Evolutionary conservation across 2,888 invertebrate species (phyloP), one percentile per base, ranked within the genome.

Genomic region (Scaptomyza cyrtandrae): DNA sequence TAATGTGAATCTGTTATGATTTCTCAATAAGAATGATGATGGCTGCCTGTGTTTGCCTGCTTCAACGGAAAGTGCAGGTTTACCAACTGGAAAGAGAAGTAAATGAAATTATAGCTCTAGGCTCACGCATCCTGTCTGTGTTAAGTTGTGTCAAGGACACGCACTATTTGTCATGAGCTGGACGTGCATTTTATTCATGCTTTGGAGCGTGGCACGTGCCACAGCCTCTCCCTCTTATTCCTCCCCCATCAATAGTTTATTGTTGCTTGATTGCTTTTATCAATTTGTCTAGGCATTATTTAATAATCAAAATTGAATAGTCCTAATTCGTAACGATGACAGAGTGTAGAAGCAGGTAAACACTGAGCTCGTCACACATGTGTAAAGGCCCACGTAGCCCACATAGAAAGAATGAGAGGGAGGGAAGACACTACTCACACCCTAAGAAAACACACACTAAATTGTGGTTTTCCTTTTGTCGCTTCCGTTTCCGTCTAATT

Each of bases 401-500:
- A 27, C 54, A 24, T 24, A 24, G 24, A 24, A 49, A 9, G 14
- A 2, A 3, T 2, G 7, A 7, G 7, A 9, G 39, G 3, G 9
- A 14, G 7, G 33, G 3, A 49, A 39, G 37, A 45, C 53, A 45
- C 9, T 54, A 53, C 41, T 31, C 49, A 44, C 49, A 54, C 45
- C 50, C 46, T 37, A 48, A 33, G 29, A n/a, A 27, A 39, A 57
- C 56, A 75, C 54, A 82, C 70, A 83, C 77, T 80, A 83, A 90
- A 89, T 89, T 90, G 90, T 81, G 90, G 90, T 86, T 89, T 90
- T 90, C 89, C 90, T 85, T 75, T 82, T 88, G 89, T 88, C 86
- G 85, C 74, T 89, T 89, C 89, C 88, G 86, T 78, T 89, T 90
- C 89, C 89, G 86, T 80, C 75, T 81, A 88, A 81, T 84, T 85